These are phyloP conservation scores for Hypomesus transpacificus DNA, from an alignment of 2,113 vertebrate species.

Conservation along the genomic window DNA sequence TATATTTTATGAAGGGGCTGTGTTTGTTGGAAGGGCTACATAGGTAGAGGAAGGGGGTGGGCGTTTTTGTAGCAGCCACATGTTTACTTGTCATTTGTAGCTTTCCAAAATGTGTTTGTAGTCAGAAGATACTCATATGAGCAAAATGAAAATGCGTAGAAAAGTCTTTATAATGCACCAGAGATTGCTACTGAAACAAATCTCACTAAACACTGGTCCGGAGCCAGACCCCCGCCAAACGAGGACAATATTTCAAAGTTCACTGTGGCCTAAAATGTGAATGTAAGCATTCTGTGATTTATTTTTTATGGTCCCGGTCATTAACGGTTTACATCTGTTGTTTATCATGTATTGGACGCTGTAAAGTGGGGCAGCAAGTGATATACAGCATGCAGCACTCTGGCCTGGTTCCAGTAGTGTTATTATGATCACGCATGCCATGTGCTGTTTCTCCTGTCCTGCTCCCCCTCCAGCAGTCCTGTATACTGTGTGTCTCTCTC, in stretches of 20 bases:
- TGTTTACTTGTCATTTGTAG: conserved; percentile 42
- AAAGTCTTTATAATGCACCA: conserved; percentile 41
- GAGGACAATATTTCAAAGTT: conserved; percentile 30
- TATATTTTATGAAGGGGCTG: not conserved
- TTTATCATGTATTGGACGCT: conserved; percentile 36
- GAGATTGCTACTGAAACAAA: conserved; percentile 43
- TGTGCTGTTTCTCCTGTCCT: conserved; percentile 36
- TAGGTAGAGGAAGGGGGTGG: not conserved
- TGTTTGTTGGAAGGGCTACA: conserved; percentile 31
- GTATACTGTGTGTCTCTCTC: conserved; percentile 23
- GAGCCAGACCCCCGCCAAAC: conserved; percentile 16
- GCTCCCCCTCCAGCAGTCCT: not conserved
- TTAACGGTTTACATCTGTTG: conserved; percentile 45
- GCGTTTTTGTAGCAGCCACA: conserved; percentile 26
- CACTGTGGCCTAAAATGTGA: not conserved
- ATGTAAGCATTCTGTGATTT: conserved; percentile 29
- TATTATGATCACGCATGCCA: conserved; percentile 33
- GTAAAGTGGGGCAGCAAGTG: conserved; percentile 28
- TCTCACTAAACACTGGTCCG: conserved; percentile 27
- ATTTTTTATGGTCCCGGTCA: conserved; percentile 29
- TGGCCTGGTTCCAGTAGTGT: conserved; percentile 45
- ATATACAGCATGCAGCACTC: conserved; percentile 32
- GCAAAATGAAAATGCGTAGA: conserved; percentile 42
- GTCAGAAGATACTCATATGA: conserved; percentile 41
- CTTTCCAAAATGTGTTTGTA: conserved; percentile 29